Percentiles rank a stretch among this genome's conserved stretches.
Evolutionary conservation across 2,888 invertebrate species (phyloP).

Genomic region (Polydesmus complanatus): DNA sequence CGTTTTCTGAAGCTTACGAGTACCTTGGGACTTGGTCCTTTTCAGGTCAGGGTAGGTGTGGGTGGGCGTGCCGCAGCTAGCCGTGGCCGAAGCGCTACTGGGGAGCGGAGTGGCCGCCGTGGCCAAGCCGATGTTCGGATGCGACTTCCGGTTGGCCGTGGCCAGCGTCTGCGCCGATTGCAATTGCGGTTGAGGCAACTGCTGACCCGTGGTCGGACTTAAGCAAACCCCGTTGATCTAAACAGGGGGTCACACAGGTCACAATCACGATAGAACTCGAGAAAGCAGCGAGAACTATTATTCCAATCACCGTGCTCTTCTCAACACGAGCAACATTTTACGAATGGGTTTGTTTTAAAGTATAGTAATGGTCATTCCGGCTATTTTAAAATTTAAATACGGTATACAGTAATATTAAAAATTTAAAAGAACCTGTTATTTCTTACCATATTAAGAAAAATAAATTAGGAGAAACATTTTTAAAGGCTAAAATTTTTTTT

Average conservation of each 20-base stretch:
- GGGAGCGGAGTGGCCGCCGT: constrained; percentile 32
- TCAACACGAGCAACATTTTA: too few species aligned
- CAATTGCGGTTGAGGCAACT: constrained; percentile 30
- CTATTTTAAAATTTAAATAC: too few species aligned
- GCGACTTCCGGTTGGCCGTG: constrained; percentile 27
- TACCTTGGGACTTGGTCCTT: constrained; percentile 89
- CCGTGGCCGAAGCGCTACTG: constrained; percentile 22
- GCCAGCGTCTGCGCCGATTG: constrained; percentile 22
- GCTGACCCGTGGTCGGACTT: constrained; percentile 42
- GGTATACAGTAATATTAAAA: too few species aligned
- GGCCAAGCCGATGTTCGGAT: constrained; percentile 20
- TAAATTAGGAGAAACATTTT: too few species aligned
- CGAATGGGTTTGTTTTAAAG: too few species aligned
- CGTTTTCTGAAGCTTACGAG: constrained; percentile 37
- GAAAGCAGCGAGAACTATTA: neutral
- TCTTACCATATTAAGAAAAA: too few species aligned
- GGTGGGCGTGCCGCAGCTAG: constrained; percentile 31
- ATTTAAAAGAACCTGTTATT: too few species aligned
- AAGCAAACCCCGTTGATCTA: constrained; percentile 68
- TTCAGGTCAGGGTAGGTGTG: constrained; percentile 45
- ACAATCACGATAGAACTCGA: too few species aligned
- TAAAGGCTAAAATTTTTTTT: too few species aligned
- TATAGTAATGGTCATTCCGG: too few species aligned
- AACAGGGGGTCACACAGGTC: constrained; percentile 21
- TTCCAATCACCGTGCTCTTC: too few species aligned